These are phyloP conservation scores for Eristalis tenax DNA, from an alignment of 2,888 invertebrate genomes.

Conservation along the genomic window DNA sequence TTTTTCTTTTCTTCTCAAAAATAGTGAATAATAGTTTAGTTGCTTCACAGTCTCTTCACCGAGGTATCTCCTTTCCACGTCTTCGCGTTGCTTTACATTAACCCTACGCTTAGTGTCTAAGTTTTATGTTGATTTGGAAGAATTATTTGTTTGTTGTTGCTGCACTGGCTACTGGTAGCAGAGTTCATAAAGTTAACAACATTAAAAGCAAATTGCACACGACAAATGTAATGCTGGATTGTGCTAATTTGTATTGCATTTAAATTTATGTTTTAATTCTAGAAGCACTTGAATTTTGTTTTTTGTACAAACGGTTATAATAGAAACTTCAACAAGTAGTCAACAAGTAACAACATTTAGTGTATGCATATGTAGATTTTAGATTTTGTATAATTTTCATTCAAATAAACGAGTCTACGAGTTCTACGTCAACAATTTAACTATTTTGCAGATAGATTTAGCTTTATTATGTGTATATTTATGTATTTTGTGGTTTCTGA, in stretches of 20 bases:
- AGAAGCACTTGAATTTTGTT: constrained; percentile 63
- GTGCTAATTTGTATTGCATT: neutral
- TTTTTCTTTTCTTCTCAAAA: neutral
- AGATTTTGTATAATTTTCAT: constrained; percentile 21
- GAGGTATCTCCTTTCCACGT: constrained; percentile 61
- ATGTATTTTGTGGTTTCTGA: constrained; percentile 17
- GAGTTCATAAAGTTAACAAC: constrained; percentile 16
- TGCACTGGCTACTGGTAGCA: constrained; percentile 16
- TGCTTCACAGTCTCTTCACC: constrained; percentile 41
- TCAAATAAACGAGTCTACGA: neutral
- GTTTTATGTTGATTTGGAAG: constrained; percentile 41
- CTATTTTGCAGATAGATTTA: constrained; percentile 14
- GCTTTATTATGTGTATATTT: neutral
- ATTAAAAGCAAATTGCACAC: constrained; percentile 12
- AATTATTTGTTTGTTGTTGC: constrained; percentile 52
- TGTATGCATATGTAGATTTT: constrained; percentile 25
- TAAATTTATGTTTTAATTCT: constrained; percentile 19
- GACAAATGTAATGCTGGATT: neutral
- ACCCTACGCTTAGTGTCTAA: constrained; percentile 39
- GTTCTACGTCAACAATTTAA: constrained; percentile 19
- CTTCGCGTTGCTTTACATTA: constrained; percentile 12
- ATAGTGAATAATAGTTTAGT: constrained; percentile 3
- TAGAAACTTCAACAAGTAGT: constrained; percentile 62
- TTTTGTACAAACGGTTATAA: constrained; percentile 63
- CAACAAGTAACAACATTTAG: constrained; percentile 63